Evolutionary conservation across 2,797 vertebrate genomes (phyloP).

Genomic region (Anableps anableps): DNA sequence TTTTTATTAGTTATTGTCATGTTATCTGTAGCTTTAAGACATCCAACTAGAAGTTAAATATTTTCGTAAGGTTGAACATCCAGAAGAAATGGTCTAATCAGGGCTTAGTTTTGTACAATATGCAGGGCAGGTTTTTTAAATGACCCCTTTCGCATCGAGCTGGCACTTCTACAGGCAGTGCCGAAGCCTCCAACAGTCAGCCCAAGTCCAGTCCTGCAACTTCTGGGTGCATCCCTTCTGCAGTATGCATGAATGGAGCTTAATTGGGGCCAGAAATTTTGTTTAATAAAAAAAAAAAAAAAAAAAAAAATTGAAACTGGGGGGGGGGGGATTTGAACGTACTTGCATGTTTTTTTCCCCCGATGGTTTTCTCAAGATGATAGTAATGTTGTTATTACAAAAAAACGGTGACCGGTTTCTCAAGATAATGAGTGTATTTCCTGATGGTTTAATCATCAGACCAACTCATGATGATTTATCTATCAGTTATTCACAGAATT

Average conservation of each 20-base stretch:
- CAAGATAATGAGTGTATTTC: no score
- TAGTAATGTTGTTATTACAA: no score
- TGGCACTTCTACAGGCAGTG: not conserved
- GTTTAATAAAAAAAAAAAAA: no score
- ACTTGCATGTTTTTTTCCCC: no score
- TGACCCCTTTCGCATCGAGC: not conserved
- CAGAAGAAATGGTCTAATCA: not conserved
- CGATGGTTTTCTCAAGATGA: no score
- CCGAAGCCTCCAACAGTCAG: no score
- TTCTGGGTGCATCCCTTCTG: not conserved
- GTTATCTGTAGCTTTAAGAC: not conserved
- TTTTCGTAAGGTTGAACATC: not conserved
- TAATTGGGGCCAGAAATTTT: not conserved
- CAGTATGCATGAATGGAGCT: not conserved
- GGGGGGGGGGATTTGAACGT: no score
- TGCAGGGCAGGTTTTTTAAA: not conserved
- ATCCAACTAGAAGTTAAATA: not conserved
- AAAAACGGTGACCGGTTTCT: no score
- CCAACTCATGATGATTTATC: no score
- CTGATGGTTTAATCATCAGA: no score
- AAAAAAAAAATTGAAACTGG: no score
- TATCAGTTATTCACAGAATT: no score
- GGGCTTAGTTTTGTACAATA: not conserved
- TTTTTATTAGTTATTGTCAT: not conserved
- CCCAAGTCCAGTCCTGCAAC: not conserved